Conservation (phyloP, 1,140 invertebrate genomes). For the Aphidius gifuensis region DNA sequence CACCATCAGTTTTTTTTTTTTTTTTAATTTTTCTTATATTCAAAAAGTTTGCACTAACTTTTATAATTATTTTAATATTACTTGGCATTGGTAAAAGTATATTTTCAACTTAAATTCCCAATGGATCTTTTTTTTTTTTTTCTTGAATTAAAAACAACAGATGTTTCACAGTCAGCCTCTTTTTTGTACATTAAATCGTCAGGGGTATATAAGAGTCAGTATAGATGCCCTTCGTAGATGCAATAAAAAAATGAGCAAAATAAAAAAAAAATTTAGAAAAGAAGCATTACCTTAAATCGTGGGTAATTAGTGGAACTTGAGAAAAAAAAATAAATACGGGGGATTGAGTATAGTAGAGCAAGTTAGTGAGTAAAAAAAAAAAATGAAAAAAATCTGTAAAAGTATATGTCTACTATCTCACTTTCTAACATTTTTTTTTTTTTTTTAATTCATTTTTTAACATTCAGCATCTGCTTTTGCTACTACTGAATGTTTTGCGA, state of each 20-base stretch:
- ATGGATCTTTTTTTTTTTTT: not conserved
- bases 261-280: conserved; percentile 10
- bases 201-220: conserved; percentile 9
- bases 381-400: too few species aligned
- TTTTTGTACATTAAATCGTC: conserved; percentile 25
- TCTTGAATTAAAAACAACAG: conserved; percentile 20
- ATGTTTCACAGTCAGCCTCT: conserved; percentile 9
- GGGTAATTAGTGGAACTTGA: conserved; percentile 26
- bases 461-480: not conserved
- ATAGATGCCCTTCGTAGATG: conserved; percentile 23
- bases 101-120: too few species aligned
- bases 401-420: too few species aligned
- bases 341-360: too few species aligned
- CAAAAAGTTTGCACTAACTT: too few species aligned
- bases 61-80: too few species aligned
- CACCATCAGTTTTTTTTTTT: too few species aligned
- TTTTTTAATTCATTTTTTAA: too few species aligned
- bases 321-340: not conserved
- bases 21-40: too few species aligned
- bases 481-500: conserved; percentile 25
- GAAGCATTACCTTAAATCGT: conserved; percentile 30
- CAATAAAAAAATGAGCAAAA: not conserved
- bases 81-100: too few species aligned
- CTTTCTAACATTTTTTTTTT: too few species aligned
- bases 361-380: too few species aligned